phyloP scores from a whole-genome alignment of 2,888 invertebrate genomes.

The Chrysina gloriosa region DNA sequence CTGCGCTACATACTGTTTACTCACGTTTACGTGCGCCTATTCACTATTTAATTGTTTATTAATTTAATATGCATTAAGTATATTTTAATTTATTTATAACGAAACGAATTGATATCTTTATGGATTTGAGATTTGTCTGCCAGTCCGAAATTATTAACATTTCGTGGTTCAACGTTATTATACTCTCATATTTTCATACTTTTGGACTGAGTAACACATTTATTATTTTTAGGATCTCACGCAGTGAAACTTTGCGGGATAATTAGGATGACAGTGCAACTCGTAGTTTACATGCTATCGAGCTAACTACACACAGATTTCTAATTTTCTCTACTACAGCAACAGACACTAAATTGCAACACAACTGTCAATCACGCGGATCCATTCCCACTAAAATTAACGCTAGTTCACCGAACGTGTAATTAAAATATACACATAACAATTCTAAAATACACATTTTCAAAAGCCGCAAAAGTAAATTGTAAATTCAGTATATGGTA shows the following conservation, averaged over 20 bases:
- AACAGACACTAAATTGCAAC: neutral
- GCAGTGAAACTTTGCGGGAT: neutral
- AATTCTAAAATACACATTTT: neutral
- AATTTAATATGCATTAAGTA: no score
- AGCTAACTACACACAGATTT: conserved; percentile 1
- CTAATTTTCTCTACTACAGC: neutral
- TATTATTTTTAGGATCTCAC: conserved; percentile 22
- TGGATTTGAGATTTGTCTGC: no score
- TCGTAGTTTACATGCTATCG: conserved; percentile 3
- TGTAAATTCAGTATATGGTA: no score
- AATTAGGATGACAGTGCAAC: conserved; percentile 18
- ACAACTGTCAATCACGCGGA: conserved; percentile 19
- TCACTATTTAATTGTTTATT: no score
- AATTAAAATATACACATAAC: no score
- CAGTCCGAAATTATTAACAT: no score
- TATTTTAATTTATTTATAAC: no score
- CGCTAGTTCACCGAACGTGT: neutral
- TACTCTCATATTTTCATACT: conserved; percentile 19
- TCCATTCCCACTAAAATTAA: conserved; percentile 10
- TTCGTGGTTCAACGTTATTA: neutral
- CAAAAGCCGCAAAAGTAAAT: no score
- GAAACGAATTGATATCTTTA: no score
- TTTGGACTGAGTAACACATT: conserved; percentile 22
- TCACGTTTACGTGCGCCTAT: no score
- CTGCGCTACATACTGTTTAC: no score